A percentile compares a stretch with the other conserved stretches of the same genome.
Conservation (phyloP, 1,140 invertebrate species). For the Nephotettix cincticeps region DNA sequence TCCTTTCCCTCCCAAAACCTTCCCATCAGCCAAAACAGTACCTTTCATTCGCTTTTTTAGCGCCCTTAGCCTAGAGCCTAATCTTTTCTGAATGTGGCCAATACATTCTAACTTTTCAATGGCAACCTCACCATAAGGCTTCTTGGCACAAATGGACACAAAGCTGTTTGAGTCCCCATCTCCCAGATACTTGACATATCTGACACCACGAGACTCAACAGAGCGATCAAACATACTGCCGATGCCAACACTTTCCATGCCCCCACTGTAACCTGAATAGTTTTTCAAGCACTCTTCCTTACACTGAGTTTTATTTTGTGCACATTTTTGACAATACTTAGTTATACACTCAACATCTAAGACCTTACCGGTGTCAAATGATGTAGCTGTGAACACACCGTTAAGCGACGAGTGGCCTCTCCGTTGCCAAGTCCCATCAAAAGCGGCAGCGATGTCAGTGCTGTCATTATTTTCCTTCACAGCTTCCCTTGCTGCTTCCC, state of each 20-base stretch:
- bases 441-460: not conserved
- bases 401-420: constrained; percentile 21
- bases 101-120: too few species aligned
- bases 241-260: constrained; percentile 18
- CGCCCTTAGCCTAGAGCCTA: too few species aligned
- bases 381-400: constrained; percentile 18
- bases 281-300: constrained; percentile 3
- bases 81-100: too few species aligned
- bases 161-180: not conserved
- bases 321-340: constrained; percentile 2
- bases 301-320: too few species aligned
- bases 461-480: not conserved
- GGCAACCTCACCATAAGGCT: not conserved
- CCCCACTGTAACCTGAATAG: constrained; percentile 21
- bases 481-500: not conserved
- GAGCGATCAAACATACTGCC: not conserved
- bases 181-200: not conserved
- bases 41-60: constrained; percentile 6
- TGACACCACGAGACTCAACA: too few species aligned
- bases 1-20: not conserved
- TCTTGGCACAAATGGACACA: too few species aligned
- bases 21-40: not conserved
- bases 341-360: constrained; percentile 19
- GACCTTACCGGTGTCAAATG: not conserved
- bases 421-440: constrained; percentile 1